Percentiles rank a stretch among this genome's conserved stretches.
These are phyloP conservation scores for Popillia japonica DNA, from an alignment of 1,140 invertebrate species.

Conservation along the genomic window DNA sequence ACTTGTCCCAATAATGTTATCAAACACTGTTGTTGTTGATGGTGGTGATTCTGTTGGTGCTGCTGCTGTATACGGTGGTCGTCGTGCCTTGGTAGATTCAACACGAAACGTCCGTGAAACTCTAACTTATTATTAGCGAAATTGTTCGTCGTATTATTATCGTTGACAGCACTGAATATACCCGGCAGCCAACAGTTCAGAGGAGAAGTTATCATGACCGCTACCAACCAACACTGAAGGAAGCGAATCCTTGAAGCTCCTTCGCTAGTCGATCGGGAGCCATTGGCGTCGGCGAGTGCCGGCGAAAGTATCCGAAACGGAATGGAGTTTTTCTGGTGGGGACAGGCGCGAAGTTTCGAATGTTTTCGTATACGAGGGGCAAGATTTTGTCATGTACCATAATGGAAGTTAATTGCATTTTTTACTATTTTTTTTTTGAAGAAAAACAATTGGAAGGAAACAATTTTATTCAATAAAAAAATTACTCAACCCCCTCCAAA, in stretches of 20 bases:
- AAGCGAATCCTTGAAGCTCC: conserved; percentile 15
- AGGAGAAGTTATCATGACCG: conserved; percentile 59
- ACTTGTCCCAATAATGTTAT: conserved; percentile 52
- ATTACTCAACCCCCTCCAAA: too few relatives aligned
- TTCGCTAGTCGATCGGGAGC: conserved; percentile 2
- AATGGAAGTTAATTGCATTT: too few relatives aligned
- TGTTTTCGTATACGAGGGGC: not conserved
- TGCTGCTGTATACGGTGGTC: conserved; percentile 38
- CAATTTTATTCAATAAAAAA: too few relatives aligned
- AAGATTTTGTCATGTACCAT: too few relatives aligned
- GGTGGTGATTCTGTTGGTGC: conserved; percentile 45
- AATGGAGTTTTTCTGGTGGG: not conserved
- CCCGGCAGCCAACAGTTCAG: conserved; percentile 53
- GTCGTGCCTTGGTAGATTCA: conserved; percentile 43
- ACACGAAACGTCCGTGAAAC: conserved; percentile 54
- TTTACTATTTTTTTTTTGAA: too few relatives aligned
- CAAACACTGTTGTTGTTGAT: conserved; percentile 9
- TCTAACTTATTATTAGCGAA: conserved; percentile 21
- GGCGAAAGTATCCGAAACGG: not conserved
- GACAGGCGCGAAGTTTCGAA: not conserved
- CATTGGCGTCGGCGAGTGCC: conserved; percentile 30
- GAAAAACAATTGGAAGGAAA: too few relatives aligned
- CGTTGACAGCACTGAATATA: conserved; percentile 37
- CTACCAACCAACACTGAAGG: conserved; percentile 55
- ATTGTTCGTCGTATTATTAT: conserved; percentile 30